These are phyloP conservation scores for Aurelia coerulea DNA, from an alignment of 30 jellyfish, hydroid and myxozoan species.

Conservation along the genomic window DNA sequence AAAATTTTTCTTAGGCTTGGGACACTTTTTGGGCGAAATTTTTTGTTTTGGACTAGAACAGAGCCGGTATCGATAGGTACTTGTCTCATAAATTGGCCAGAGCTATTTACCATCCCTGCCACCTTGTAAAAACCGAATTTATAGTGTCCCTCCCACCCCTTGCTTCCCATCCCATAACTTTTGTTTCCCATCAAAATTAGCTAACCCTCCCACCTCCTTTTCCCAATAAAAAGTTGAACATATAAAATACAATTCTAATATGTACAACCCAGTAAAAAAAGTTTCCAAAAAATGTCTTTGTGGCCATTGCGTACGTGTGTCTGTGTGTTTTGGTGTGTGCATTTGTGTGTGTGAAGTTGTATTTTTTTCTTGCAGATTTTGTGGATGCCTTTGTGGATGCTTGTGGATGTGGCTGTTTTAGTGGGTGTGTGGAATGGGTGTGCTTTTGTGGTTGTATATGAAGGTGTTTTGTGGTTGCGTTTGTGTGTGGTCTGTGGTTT, in stretches of 20 bases:
- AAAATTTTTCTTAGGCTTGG: neutral
- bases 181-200: slow-evolving; percentile 19
- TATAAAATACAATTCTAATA: slow-evolving; percentile 1
- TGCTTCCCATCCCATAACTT: slow-evolving; percentile 15
- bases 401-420: slow-evolving; percentile 11
- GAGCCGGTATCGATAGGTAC: slow-evolving; percentile 15
- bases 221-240: neutral
- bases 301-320: neutral
- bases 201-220: slow-evolving; percentile 22
- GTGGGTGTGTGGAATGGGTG: neutral
- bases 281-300: slow-evolving; percentile 1
- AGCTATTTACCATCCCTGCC: slow-evolving; percentile 42
- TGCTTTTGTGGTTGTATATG: slow-evolving; percentile 20
- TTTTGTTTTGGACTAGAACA: slow-evolving; percentile 20
- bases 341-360: neutral
- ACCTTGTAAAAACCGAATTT: neutral
- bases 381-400: neutral
- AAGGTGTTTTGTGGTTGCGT: too few relatives aligned
- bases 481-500: too few relatives aligned
- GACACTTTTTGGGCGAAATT: slow-evolving; percentile 1
- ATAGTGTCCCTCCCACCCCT: slow-evolving; percentile 20
- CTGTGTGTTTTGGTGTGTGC: neutral
- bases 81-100: slow-evolving; percentile 24
- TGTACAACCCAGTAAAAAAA: neutral
- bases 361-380: neutral